A percentile compares a stretch with the other conserved stretches of the same genome.
Evolutionary conservation across 2,797 vertebrate species (phyloP).

Genomic region (Alca torda): DNA sequence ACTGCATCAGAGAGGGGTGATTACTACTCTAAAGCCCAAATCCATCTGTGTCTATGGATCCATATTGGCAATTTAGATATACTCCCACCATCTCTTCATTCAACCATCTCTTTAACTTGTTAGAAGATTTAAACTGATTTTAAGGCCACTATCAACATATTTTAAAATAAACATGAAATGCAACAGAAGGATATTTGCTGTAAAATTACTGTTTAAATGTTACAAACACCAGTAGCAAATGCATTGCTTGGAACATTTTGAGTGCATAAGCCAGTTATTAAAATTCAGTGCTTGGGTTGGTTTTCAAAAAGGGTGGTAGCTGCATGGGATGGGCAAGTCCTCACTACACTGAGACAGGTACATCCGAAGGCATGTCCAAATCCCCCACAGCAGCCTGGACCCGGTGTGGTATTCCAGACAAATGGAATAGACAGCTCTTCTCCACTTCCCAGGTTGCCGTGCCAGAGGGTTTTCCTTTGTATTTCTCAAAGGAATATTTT

Average conservation of each 20-base stretch:
- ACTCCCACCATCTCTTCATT: neutral
- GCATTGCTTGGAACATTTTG: neutral
- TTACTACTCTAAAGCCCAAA: neutral
- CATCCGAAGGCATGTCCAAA: neutral
- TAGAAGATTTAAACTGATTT: neutral
- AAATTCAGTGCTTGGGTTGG: neutral
- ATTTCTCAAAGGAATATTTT: neutral
- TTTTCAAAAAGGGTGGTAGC: neutral
- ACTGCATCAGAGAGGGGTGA: accelerated
- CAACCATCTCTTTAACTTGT: neutral
- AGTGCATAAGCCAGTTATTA: neutral
- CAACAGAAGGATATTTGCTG: neutral
- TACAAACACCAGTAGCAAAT: neutral
- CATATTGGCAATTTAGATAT: neutral
- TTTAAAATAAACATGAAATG: neutral
- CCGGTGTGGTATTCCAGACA: neutral
- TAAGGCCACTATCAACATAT: neutral
- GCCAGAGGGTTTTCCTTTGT: neutral
- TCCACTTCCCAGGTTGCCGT: neutral
- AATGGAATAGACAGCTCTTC: neutral
- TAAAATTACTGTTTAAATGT: neutral
- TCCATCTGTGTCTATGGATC: neutral
- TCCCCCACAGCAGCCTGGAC: neutral
- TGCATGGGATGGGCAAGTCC: neutral
- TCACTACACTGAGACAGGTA: neutral